Evolutionary conservation across 1,140 invertebrate species (phyloP), one percentile per base, ranked within the genome.

Genomic region (Pogonomyrmex barbatus): DNA sequence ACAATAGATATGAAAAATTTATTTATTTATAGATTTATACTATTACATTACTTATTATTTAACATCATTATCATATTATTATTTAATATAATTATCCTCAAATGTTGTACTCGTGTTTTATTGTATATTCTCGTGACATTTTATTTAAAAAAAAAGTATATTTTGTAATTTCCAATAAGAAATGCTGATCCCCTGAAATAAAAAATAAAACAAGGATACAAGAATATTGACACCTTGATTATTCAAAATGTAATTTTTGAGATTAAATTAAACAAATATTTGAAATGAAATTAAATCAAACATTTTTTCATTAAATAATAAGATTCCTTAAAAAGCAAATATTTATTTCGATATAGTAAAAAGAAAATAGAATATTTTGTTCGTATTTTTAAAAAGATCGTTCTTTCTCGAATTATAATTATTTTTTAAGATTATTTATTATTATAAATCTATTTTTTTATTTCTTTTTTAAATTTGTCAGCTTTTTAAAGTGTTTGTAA

Each of bases 1-100:
- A 68, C n/a, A 78, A 63, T 68, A 79, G 33, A 42, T 67, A 60
- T 47, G 39, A n/a, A 52, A 79, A 52, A n/a, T 79, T 30, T 24
- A 24, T 24, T 24, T 24, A 24, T 24, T 24, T 24, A 24, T 24
- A 24, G 24, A 24, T 24, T 24, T 24, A 24, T 24, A 24, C 24
- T 24, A 24, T 24, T 24, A 24, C 24, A 24, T 24, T 24, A 24
- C 24, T 24, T 24, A 24, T 24, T 24, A 24, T 24, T 24, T 24
- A 24, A 24, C 24, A 24, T 24, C 24, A 24, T 24, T 24, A 24
- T 24, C 24, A 42, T 14, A 75, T 56, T 39, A 12, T 75, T 76
- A 9, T 50, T 60, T 30, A 10, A 24, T 9, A 9, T 9, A 10
- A 0, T 17, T 76, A 60, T 60, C 1, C 17, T 60, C 10, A 33